Conservation (phyloP, 2,888 invertebrate genomes). For the Eupithecia subfuscata region DNA sequence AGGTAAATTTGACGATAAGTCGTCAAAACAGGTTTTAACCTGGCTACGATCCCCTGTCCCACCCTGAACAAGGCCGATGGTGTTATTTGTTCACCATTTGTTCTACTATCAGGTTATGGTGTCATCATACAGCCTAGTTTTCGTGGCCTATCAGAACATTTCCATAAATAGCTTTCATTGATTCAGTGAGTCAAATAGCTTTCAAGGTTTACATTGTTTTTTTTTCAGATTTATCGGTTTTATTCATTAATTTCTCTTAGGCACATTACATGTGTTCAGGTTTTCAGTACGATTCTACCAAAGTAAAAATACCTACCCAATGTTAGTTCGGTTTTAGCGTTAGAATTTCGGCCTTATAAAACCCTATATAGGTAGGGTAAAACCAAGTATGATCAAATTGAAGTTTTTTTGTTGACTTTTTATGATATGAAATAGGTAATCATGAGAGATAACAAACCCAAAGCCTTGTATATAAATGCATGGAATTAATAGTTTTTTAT, state of each 20-base stretch:
- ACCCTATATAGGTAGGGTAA: background rate
- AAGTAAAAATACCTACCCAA: background rate
- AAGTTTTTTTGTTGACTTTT: background rate
- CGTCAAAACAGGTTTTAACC: too few species aligned
- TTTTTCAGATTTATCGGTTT: too few species aligned
- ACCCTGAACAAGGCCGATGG: background rate
- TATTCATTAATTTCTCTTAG: too few species aligned
- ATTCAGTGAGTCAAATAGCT: too few species aligned
- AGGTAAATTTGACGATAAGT: background rate
- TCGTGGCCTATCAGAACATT: background rate
- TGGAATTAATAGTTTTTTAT: background rate
- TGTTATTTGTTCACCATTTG: background rate
- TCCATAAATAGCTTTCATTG: background rate
- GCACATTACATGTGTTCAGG: too few species aligned
- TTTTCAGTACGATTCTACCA: background rate
- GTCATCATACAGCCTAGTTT: background rate
- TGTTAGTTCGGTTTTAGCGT: background rate
- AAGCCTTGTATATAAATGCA: slow-evolving; percentile 4
- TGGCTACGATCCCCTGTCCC: background rate
- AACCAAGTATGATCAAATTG: background rate
- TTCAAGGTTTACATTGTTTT: background rate
- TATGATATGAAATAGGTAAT: background rate
- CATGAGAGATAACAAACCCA: background rate
- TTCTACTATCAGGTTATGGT: background rate
- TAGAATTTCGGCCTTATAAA: background rate